Base-by-base conservation (phyloP, 2,888 invertebrate species). In the Drosophila suboccidentalis region DNA sequence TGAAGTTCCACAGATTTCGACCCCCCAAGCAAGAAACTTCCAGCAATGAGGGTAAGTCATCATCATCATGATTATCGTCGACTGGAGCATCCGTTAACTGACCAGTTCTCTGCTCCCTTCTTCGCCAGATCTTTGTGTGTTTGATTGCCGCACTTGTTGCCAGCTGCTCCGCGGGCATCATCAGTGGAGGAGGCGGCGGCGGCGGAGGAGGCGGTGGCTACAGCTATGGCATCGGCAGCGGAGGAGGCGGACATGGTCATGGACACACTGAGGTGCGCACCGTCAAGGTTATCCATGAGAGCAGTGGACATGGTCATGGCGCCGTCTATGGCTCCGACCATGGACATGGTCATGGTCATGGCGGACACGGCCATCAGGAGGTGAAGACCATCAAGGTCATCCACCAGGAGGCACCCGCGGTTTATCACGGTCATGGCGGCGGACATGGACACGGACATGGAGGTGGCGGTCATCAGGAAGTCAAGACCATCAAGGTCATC, bases 11-110 rank as follows among this genome's bases (percentile, higher is more conserved):
- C 38, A 80, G 73, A 75, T 86, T 71, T 87, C 81, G 71, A 71
- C 46, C 73, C 44, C 43, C 71, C 68, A 89, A 89, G 87, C 78
- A 75, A 76, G 82, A 87, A 89, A 87, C 87, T 87, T 87, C 88
- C 87, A 85, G 88, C 85, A 63, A 84, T 87, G 87, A 87, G 75
- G 87, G 87, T 87, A 67, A 71, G 71, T 55, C 0, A 11, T 5
- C 0, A 4, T 9, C 10, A 36, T 19, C 22, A n/a, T n/a, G 19
- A 4, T 19, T 10, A 4, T 10, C 17, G 6, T n/a, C 11, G 1
- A 6, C 3, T 8, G 19, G 9, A 11, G 8, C 29, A 17, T 3
- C n/a, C 19, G 10, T 34, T 6, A 9, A 8, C 22, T 43, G 19
- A 36, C 22, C 34, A 22, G 10, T 11, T 32, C 9, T 19, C 4